Base-by-base conservation (phyloP, 2,113 vertebrate species). In the Oryzias melastigma region DNA sequence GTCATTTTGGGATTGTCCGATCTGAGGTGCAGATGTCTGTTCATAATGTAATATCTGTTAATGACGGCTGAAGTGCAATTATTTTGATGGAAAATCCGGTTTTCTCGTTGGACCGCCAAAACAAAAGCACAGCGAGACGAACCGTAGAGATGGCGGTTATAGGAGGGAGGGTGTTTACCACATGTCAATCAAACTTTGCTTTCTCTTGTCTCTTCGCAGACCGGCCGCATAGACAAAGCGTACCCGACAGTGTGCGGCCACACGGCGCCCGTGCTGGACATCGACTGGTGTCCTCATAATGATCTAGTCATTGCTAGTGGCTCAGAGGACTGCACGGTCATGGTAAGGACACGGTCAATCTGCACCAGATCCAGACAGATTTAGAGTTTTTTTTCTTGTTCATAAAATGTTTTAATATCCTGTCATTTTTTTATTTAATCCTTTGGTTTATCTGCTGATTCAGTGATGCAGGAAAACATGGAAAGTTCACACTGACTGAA, bases 201-300 rank as follows among this genome's bases (percentile, higher is more conserved):
- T 17, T 58, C 27, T 78, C 45, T 81, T 35, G 10, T 35, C 35
- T 35, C 35, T 22, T 61, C 17, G 1, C 15, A 90, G 89, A 85
- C 82, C 3, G 89, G 89, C 22, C 87, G 87, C 35, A 90, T 89
- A 68, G 87, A 89, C 81, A 90, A 88, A 85, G 92, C 93, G 62
- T 98, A 98, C 84, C 97, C 97, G 0, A 97, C 95, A 5, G 96
- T 99, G 20, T 99, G 97, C 44, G 97, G 97, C 20, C 97, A 99
- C 89, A 98, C 95, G 0, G 97, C 95, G 66, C 96, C 95, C 0
- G 97, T 99, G 83, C 88, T 99, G 76, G 97, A 99, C 89, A 96
- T 99, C 17, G 96, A 98, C 53, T 99, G 97, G 97, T 98, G 97
- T 84, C 97, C 96, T 50, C 95, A 99, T 52, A 98, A 98, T 0